A percentile compares a stretch with the other conserved stretches of the same genome.
Evolutionary conservation across 2,888 invertebrate species (phyloP).

Genomic region (Cotesia congregata): DNA sequence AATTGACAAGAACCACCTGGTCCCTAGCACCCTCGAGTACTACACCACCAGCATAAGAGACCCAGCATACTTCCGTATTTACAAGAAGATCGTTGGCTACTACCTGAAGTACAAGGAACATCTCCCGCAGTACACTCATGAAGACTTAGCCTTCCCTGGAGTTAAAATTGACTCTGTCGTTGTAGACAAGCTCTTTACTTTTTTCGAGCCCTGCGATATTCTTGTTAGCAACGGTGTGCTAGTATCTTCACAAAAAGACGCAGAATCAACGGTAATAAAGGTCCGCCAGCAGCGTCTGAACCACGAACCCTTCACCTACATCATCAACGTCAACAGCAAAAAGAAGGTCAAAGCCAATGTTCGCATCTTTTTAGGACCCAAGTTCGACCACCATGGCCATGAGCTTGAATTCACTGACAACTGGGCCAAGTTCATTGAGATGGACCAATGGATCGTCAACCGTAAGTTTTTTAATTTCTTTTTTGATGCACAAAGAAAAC

Average conservation of each 20-base stretch:
- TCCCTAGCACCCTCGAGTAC: conserved; percentile 76
- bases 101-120: conserved; percentile 70
- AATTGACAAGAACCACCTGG: conserved; percentile 63
- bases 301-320: conserved; percentile 78
- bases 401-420: conserved; percentile 73
- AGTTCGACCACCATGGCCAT: conserved; percentile 75
- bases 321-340: conserved; percentile 76
- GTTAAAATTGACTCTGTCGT: conserved; percentile 76
- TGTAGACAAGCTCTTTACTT: conserved; percentile 78
- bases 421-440: conserved; percentile 75
- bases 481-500: too few species aligned
- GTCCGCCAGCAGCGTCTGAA: conserved; percentile 79
- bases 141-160: conserved; percentile 75
- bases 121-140: conserved; percentile 74
- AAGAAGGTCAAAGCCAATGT: conserved; percentile 74
- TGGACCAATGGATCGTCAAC: conserved; percentile 71
- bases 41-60: conserved; percentile 78
- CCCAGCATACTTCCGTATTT: conserved; percentile 78
- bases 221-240: conserved; percentile 74
- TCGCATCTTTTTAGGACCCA: conserved; percentile 79
- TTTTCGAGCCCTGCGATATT: conserved; percentile 77
- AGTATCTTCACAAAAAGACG: conserved; percentile 67
- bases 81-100: conserved; percentile 76
- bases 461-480: conserved; percentile 47
- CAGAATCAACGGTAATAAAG: conserved; percentile 71